Evolutionary conservation across 2,888 invertebrate species (phyloP), one percentile per base, ranked within the genome.

Genomic region (Drosophila ezoana): DNA sequence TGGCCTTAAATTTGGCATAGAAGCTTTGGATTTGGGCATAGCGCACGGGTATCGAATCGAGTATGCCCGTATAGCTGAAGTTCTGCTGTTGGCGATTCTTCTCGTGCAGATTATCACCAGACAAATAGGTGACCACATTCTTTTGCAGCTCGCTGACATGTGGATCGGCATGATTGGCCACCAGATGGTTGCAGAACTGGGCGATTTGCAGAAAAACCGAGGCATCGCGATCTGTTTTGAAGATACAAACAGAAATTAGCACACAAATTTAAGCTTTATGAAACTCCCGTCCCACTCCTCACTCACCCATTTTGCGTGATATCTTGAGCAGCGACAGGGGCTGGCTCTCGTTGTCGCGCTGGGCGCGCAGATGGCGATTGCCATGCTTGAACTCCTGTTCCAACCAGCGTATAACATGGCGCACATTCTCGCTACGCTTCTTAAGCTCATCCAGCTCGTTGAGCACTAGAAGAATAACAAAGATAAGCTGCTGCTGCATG

Each of bases 351-450:
- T 96, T 96, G 16, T 96, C 95, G 20, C 97, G 95, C 92, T 98
- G 98, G 0, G 97, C 96, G 77, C 97, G 94, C 86, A 98, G 93
- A 91, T 96, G 98, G 74, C 98, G 94, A 82, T 97, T 97, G 11
- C 98, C 98, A 72, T 95, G 95, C 78, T 95, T 95, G 75, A 98
- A 95, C 90, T 98, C 97, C 38, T 94, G 93, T 92, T 98, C 98
- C 73, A 98, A 93, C 98, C 98, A 98, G 77, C 98, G 96, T 66
- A 98, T 98, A 4, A 97, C 97, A 90, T 98, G 97, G 54, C 98
- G 94, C 0, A 98, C 98, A 72, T 95, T 95, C 74, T 95, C 95
- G 86, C 96, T 96, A 77, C 96, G 96, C 67, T 96, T 96, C 93
- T 98, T 98, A 84, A 97, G 92, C 83, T 97, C 96, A 91, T 98